Evolutionary conservation across 53 echinoderm and acorn worm genomes (phyloP), one percentile per base, ranked within the genome.

Genomic region (Actinopyga echinites): DNA sequence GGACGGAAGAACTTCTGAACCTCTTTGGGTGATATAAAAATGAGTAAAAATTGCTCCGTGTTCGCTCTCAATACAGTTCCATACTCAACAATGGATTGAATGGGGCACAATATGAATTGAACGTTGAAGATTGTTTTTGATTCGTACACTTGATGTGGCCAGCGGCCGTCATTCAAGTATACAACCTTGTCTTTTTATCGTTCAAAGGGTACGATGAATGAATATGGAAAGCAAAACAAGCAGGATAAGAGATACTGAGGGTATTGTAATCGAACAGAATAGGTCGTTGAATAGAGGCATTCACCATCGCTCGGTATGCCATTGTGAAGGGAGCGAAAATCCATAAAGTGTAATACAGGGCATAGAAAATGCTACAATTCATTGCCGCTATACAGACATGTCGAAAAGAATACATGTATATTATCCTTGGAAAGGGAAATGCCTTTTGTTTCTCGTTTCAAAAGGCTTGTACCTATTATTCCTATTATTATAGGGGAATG

Each of bases 341-440:
- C 75, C 45, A 75, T 75, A 75, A 45, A 44, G 75, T 43, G 38
- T 29, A 21, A 75, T 43, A 49, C 43, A 45, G 75, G 75, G 22
- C 25, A 75, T 75, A 75, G 75, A 75, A 75, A 75, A 75, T 75
- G 75, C 75, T 75, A 75, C 75, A 75, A 75, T 75, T 75, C 75
- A 75, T 52, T 44, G 75, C 75, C 28, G 75, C 75, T 43, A 75
- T 75, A 75, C 43, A 75, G 45, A 75, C 45, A 43, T 75, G 12
- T 29, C 75, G 75, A 42, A 75, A 75, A 75, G 75, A 75, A 75
- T 75, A 75, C 75, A 44, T 75, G 75, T 45, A 75, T 75, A 75
- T 75, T 75, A 75, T 75, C 75, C 75, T 75, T 75, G 75, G 42
- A 75, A 49, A 75, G 75, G 25, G 43, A 28, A 75, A 75, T 75